Evolutionary conservation across 2,797 vertebrate genomes (phyloP).

Genomic region (Kryptopterus vitreolus): DNA sequence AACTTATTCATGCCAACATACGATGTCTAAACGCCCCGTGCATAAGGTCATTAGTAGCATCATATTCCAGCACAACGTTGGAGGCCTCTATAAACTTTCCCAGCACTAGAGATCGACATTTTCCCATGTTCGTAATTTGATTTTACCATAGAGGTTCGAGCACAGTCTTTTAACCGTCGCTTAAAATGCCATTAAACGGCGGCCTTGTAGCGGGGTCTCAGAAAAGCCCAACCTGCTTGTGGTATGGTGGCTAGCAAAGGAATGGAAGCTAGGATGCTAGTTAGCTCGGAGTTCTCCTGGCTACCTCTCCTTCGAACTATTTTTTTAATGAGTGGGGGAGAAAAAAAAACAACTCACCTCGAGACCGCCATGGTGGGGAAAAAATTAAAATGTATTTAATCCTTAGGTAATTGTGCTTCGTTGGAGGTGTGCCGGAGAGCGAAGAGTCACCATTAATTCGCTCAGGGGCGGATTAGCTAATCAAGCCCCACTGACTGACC

Average conservation of each 20-base stretch:
- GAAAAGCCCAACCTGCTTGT: neutral
- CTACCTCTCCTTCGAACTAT: too few relatives aligned
- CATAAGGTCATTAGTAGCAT: neutral
- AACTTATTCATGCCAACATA: neutral
- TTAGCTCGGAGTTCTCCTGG: neutral
- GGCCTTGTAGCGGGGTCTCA: neutral
- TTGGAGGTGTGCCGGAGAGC: slow-evolving; percentile 57
- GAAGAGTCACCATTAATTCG: slow-evolving; percentile 11
- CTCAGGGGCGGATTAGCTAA: slow-evolving; percentile 21
- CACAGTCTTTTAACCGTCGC: neutral
- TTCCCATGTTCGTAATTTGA: neutral
- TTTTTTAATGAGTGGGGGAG: too few relatives aligned
- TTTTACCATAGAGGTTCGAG: neutral
- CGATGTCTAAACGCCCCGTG: neutral
- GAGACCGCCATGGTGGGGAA: slow-evolving; percentile 78
- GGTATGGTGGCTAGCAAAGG: neutral
- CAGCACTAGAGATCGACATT: neutral
- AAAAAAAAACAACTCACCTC: slow-evolving; percentile 64
- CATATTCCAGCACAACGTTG: neutral
- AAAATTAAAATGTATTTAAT: neutral
- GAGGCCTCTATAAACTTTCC: slow-evolving; percentile 28
- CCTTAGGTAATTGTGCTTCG: slow-evolving; percentile 33
- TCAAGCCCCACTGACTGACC: neutral
- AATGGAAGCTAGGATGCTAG: neutral
- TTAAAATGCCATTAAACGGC: neutral